These are phyloP conservation scores for Anastrepha ludens DNA, from an alignment of 1,140 invertebrate genomes.

Conservation along the genomic window DNA sequence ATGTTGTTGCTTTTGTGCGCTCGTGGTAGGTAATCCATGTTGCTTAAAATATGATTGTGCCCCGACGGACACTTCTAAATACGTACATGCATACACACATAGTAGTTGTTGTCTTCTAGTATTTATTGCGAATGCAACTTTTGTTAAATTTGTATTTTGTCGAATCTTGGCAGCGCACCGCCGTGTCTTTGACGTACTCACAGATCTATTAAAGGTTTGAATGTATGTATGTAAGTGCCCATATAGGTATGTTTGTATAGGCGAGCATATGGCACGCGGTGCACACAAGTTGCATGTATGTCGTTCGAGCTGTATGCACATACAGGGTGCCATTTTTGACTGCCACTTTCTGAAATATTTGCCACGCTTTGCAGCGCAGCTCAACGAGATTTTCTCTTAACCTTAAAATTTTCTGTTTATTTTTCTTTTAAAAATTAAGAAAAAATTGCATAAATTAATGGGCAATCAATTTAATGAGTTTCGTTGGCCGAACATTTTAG, in stretches of 20 bases:
- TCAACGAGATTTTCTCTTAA: background rate
- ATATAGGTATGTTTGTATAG: background rate
- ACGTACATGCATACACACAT: background rate
- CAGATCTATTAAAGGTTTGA: background rate
- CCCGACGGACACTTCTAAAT: background rate
- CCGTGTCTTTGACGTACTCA: background rate
- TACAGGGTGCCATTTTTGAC: background rate
- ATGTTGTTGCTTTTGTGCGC: background rate
- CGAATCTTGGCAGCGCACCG: background rate
- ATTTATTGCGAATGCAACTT: background rate
- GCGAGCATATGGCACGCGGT: background rate
- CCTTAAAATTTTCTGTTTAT: background rate
- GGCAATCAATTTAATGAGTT: conserved; percentile 38
- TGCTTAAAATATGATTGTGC: conserved; percentile 36
- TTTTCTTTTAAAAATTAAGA: background rate
- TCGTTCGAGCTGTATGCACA: too few relatives aligned
- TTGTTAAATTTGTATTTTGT: background rate
- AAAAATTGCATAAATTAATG: conserved; percentile 20
- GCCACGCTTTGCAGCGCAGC: background rate
- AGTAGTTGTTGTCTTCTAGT: too few relatives aligned
- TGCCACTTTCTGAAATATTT: background rate
- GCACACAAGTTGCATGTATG: background rate
- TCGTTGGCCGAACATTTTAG: background rate
- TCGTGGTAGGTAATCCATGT: background rate
- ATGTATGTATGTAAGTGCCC: background rate